Conservation (phyloP, 2,888 invertebrate species). For the Theretra japonica region DNA sequence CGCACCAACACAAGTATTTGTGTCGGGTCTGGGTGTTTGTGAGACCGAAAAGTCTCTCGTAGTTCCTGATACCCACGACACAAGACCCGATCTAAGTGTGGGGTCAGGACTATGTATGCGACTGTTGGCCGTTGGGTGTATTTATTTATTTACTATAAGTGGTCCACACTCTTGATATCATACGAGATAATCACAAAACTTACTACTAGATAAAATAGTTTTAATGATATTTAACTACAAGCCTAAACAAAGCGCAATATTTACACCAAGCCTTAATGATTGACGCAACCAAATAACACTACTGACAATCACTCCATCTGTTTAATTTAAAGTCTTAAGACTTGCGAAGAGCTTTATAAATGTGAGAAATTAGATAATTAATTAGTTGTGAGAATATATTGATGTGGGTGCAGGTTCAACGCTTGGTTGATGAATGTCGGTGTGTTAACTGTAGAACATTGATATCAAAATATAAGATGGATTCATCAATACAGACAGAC, state of each 20-base stretch:
- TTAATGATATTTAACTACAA: not conserved
- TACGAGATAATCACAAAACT: no score
- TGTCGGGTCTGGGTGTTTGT: no score
- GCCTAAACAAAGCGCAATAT: not conserved
- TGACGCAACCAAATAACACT: not conserved
- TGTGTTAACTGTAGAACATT: not conserved
- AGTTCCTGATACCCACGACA: no score
- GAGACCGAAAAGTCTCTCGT: no score
- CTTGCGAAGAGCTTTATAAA: not conserved
- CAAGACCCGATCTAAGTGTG: no score
- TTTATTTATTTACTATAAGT: no score
- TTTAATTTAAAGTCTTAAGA: not conserved
- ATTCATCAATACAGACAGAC: no score
- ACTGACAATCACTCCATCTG: not conserved
- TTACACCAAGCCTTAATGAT: not conserved
- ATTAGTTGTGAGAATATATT: not conserved
- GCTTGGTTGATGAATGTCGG: not conserved
- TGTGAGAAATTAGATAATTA: not conserved
- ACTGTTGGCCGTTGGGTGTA: no score
- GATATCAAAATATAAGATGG: not conserved
- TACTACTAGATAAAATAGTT: not conserved
- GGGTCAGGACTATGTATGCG: no score
- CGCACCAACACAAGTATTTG: no score
- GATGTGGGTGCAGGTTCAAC: not conserved
- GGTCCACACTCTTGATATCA: no score